Percentiles rank a stretch among this genome's conserved stretches.
These are phyloP conservation scores for Neelides sp. DNA, from an alignment of 1,140 invertebrate species.

Conservation along the genomic window DNA sequence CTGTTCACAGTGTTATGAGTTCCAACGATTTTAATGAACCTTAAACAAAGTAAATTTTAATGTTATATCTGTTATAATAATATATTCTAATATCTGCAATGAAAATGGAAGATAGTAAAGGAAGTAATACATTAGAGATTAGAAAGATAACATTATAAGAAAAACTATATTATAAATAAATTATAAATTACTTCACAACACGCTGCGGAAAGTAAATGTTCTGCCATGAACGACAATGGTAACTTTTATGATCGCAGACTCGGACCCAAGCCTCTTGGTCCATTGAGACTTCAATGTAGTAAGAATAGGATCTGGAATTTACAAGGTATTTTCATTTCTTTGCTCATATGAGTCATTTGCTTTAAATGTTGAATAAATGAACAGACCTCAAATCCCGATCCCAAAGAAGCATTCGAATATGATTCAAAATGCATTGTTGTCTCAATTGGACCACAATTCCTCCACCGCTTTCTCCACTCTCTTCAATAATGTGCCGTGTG, in stretches of 20 bases:
- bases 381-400: conserved; percentile 71
- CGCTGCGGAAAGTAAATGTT: conserved; percentile 78
- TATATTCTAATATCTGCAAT: too few species aligned
- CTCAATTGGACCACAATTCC: conserved; percentile 80
- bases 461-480: conserved; percentile 44
- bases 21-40: conserved; percentile 77
- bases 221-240: conserved; percentile 92
- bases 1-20: conserved; percentile 93
- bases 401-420: conserved; percentile 84
- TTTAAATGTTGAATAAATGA: background rate
- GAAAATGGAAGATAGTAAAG: too few species aligned
- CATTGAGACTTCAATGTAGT: conserved; percentile 91
- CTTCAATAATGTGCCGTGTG: conserved; percentile 81
- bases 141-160: too few species aligned
- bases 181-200: conserved; percentile 48
- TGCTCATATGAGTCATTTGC: background rate
- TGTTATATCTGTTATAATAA: too few species aligned
- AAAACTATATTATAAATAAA: conserved; percentile 33
- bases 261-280: conserved; percentile 89
- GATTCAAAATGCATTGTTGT: conserved; percentile 81
- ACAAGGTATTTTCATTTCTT: conserved; percentile 1
- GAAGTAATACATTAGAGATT: too few species aligned
- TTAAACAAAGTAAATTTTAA: too few species aligned
- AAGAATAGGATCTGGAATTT: conserved; percentile 69
- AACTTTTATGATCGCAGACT: conserved; percentile 80